Evolutionary conservation across 2,888 invertebrate species (phyloP), one percentile per base, ranked within the genome.

Genomic region (Pteria penguin): DNA sequence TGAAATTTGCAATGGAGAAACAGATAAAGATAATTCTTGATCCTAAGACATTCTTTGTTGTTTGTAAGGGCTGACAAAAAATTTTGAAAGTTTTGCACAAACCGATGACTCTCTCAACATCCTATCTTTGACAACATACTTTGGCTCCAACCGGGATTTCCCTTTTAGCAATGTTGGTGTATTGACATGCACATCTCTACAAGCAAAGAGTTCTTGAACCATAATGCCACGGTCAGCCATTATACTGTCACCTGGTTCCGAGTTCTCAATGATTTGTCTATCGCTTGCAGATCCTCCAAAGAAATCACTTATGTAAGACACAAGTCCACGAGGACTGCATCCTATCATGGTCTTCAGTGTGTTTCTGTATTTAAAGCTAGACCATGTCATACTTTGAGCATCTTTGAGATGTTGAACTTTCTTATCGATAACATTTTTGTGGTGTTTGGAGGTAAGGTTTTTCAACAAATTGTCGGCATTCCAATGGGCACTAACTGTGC

Each of bases 171-270:
- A 71, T 22, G 79, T 74, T 32, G 77, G 79, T 14, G 79, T 79
- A 61, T 77, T 79, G 24, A 79, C 75, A 57, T 26, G 24, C 4
- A 24, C 22, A 22, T 55, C 24, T 55, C 55, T 14, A 24, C 26
- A 8, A 24, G 81, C 83, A 78, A 83, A 80, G 24, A 80, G 45
- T 60, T 83, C 83, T 62, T 83, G 83, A 14, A 83, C 80, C 78
- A 82, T 82, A n/a, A 83, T 78, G 8, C n/a, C 83, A 80, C 29
- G n/a, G n/a, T n/a, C n/a, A n/a, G n/a, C n/a, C n/a, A n/a, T n/a
- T n/a, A n/a, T n/a, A n/a, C n/a, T n/a, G n/a, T n/a, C n/a, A n/a
- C n/a, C n/a, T n/a, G n/a, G n/a, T 1, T 31, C 57, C n/a, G 60
- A 66, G n/a, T 69, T 31, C 55, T 75, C 80, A 18, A 80, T 78